These are phyloP conservation scores for Eulithis testata DNA, from an alignment of 2,888 invertebrate genomes.

Conservation along the genomic window DNA sequence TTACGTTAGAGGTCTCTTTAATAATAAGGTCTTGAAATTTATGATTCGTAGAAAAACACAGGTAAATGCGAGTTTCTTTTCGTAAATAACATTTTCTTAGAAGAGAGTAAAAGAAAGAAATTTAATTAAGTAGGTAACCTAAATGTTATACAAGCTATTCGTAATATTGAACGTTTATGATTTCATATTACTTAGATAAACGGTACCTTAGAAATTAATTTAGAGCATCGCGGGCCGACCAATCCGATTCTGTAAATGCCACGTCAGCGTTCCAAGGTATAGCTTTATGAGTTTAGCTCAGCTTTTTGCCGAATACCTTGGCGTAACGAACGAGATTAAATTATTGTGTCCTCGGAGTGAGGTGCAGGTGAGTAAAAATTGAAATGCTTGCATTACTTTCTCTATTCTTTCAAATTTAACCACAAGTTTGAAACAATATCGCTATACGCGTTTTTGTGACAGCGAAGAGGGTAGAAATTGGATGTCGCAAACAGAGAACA, in stretches of 20 bases:
- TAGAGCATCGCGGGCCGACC: conserved; percentile 49
- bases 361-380: conserved; percentile 57
- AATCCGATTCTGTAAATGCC: conserved; percentile 54
- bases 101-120: too few species aligned
- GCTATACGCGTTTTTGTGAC: conserved; percentile 42
- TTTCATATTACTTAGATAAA: conserved; percentile 27
- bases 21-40: too few species aligned
- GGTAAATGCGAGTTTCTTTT: too few species aligned
- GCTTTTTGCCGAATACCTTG: conserved; percentile 67
- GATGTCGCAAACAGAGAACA: conserved; percentile 45
- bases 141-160: background rate
- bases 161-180: background rate
- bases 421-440: conserved; percentile 38
- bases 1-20: too few species aligned
- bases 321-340: conserved; percentile 69
- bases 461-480: conserved; percentile 43
- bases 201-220: conserved; percentile 63
- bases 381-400: conserved; percentile 49
- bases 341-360: conserved; percentile 60
- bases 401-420: conserved; percentile 36
- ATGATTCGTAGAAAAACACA: too few species aligned
- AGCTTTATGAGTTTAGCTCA: conserved; percentile 70
- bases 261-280: conserved; percentile 67
- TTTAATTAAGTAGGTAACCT: too few species aligned
- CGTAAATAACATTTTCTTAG: too few species aligned